A percentile compares a stretch with the other conserved stretches of the same genome.
phyloP scores from a whole-genome alignment of 2,797 vertebrate genomes.

The Diceros bicornis region DNA sequence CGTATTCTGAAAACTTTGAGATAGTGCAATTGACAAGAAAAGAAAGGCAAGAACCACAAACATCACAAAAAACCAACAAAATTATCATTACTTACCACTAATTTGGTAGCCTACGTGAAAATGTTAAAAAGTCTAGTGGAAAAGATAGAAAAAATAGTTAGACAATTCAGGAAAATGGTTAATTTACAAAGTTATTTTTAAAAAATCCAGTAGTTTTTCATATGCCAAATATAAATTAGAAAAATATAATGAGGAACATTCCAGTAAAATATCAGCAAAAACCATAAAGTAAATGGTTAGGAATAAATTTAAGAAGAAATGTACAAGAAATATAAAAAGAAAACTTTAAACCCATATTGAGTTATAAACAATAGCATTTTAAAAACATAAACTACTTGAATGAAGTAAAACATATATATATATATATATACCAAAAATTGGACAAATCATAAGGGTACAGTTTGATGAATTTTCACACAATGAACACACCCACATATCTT shows the following conservation, averaged over 20 bases:
- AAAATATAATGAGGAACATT: not conserved
- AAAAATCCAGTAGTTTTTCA: not conserved
- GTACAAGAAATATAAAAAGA: not conserved
- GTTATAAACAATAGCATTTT: not conserved
- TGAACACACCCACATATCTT: not conserved
- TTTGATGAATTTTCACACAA: not conserved
- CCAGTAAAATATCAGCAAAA: constrained; percentile 1
- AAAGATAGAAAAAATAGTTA: not conserved
- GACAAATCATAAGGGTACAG: not conserved
- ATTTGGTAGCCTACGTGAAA: not conserved
- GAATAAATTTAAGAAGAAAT: not conserved
- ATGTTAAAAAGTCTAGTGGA: not conserved
- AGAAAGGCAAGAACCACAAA: not conserved
- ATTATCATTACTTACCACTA: not conserved
- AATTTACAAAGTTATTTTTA: not conserved
- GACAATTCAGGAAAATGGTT: not conserved
- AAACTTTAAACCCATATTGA: not conserved
- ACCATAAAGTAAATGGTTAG: not conserved
- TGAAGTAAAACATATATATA: not conserved
- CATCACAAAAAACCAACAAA: not conserved
- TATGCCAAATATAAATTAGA: not conserved
- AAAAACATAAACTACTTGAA: not conserved
- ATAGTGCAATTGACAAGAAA: not conserved
- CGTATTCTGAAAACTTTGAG: not conserved
- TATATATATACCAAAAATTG: not conserved